These are phyloP conservation scores for Calliopsis andreniformis DNA, from an alignment of 1,140 invertebrate species.

Conservation along the genomic window DNA sequence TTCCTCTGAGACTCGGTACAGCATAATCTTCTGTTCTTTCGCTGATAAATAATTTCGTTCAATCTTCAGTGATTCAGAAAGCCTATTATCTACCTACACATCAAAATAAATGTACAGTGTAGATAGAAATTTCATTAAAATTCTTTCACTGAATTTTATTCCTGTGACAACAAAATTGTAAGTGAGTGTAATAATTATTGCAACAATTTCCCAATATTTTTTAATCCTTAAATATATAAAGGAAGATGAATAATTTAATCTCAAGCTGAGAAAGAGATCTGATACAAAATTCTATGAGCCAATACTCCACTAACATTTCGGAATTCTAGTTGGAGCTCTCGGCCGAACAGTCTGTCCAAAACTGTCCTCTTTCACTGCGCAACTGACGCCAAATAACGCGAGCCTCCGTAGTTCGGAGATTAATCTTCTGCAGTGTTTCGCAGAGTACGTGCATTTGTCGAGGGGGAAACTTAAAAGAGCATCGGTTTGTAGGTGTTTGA, in stretches of 20 bases:
- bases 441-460: conserved; percentile 44
- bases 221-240: background rate
- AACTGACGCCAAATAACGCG: background rate
- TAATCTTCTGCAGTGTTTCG: conserved; percentile 68
- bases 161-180: background rate
- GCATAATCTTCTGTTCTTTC: too few relatives aligned
- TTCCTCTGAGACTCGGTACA: background rate
- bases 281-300: background rate
- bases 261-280: background rate
- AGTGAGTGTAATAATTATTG: too few relatives aligned
- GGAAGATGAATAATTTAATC: background rate
- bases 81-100: too few relatives aligned
- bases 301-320: background rate
- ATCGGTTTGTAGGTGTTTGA: conserved; percentile 64
- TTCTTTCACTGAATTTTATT: background rate
- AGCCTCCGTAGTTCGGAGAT: conserved; percentile 63
- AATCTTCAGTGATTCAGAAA: too few relatives aligned
- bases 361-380: conserved; percentile 24
- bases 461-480: conserved; percentile 41
- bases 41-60: too few relatives aligned
- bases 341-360: background rate
- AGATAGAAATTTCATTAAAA: too few relatives aligned
- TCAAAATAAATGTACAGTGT: too few relatives aligned
- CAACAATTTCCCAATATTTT: too few relatives aligned
- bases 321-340: background rate